These are phyloP conservation scores for Gallinago nigripennis DNA, from an alignment of 2,797 vertebrate genomes.

Conservation along the genomic window DNA sequence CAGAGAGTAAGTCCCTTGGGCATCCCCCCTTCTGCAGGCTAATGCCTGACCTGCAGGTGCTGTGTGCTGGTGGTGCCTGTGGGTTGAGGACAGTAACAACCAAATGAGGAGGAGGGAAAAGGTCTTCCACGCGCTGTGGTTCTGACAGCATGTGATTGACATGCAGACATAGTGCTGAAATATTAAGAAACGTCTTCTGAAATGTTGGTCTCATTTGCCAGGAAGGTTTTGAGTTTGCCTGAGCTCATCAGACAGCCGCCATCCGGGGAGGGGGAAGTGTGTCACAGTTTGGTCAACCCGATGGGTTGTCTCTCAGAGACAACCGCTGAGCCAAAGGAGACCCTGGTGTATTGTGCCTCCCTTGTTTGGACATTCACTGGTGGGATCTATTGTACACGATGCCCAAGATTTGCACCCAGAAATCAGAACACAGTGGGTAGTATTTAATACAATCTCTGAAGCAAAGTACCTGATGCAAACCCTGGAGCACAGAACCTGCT, in stretches of 20 bases:
- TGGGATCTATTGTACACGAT: fast-evolving
- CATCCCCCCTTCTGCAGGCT: neutral
- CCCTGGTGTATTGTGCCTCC: neutral
- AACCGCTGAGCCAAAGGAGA: neutral
- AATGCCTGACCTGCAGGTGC: neutral
- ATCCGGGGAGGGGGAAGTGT: too few species aligned
- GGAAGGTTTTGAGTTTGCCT: neutral
- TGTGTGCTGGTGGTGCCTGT: neutral
- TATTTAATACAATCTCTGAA: neutral
- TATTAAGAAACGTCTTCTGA: neutral
- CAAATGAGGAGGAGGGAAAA: neutral
- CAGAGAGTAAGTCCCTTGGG: neutral
- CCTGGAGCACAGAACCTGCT: fast-evolving
- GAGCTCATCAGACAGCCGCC: neutral
- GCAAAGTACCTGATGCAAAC: neutral
- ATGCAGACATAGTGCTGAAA: neutral
- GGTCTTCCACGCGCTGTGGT: neutral
- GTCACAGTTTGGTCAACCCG: neutral
- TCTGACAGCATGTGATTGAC: neutral
- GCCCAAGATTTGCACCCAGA: neutral
- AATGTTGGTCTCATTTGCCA: neutral
- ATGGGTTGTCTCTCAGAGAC: neutral
- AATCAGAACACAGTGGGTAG: neutral
- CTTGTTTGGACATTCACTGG: neutral
- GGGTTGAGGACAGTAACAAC: neutral